These are phyloP conservation scores for Pontoporia blainvillei DNA, from an alignment of 2,113 vertebrate genomes.

Conservation along the genomic window DNA sequence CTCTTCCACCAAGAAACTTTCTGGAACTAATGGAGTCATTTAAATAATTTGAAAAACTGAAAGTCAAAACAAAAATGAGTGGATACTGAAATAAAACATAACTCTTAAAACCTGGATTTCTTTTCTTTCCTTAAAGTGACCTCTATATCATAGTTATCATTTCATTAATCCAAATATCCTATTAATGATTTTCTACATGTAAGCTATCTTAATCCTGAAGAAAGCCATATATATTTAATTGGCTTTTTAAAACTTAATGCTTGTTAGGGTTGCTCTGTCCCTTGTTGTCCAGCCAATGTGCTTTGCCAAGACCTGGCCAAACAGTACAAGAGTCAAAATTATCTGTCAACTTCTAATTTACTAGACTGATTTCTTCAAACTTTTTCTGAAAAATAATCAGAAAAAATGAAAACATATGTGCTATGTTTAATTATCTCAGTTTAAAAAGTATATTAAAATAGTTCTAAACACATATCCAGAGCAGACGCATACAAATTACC, in stretches of 20 bases:
- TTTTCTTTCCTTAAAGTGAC: background rate
- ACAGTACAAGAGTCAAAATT: background rate
- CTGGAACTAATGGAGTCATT: background rate
- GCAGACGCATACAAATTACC: slow-evolving; percentile 70
- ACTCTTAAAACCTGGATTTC: background rate
- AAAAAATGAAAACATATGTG: background rate
- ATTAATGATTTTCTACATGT: background rate
- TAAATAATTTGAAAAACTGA: background rate
- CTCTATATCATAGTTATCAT: background rate
- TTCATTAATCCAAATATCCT: background rate
- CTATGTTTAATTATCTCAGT: background rate
- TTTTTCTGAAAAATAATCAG: background rate
- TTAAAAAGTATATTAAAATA: background rate
- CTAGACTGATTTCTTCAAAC: background rate
- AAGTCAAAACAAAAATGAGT: slow-evolving; percentile 15
- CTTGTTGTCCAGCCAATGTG: background rate
- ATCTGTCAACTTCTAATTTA: background rate
- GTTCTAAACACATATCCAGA: background rate
- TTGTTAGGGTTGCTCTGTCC: background rate
- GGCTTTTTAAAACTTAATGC: background rate
- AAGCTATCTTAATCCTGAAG: background rate
- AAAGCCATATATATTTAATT: background rate
- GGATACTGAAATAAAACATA: background rate
- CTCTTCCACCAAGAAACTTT: background rate
- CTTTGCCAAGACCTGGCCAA: background rate